Conservation (phyloP, 2,113 vertebrate species). For the Rhineura floridana region DNA sequence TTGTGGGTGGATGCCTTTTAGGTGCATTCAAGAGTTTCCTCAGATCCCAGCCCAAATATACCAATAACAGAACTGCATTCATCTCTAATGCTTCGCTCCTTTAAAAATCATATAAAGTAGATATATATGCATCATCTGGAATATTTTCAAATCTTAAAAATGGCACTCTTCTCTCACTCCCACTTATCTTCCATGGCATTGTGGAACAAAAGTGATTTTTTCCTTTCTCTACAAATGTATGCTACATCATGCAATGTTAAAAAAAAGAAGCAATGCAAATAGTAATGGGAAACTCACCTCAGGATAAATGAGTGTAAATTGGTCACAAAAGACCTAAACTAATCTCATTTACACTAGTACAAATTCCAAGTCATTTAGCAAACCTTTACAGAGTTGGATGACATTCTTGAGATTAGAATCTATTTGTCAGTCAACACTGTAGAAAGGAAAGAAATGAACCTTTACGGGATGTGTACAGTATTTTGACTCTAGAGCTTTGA, state of each 20-base stretch:
- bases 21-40: background rate
- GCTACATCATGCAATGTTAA: fast-evolving
- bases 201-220: background rate
- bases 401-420: slow-evolving; percentile 15
- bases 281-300: background rate
- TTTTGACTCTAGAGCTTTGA: background rate
- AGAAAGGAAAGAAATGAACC: background rate
- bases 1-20: background rate
- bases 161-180: background rate
- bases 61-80: background rate
- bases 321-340: background rate
- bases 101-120: background rate
- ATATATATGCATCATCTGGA: background rate
- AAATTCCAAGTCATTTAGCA: slow-evolving; percentile 4
- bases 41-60: background rate
- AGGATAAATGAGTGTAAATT: background rate
- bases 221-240: background rate
- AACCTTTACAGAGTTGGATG: background rate
- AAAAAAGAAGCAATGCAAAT: background rate
- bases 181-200: background rate
- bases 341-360: background rate
- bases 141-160: background rate
- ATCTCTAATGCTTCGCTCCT: background rate
- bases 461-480: background rate
- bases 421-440: background rate